Evolutionary conservation across 2,888 invertebrate species (phyloP).

Genomic region (Andrena bucephala): DNA sequence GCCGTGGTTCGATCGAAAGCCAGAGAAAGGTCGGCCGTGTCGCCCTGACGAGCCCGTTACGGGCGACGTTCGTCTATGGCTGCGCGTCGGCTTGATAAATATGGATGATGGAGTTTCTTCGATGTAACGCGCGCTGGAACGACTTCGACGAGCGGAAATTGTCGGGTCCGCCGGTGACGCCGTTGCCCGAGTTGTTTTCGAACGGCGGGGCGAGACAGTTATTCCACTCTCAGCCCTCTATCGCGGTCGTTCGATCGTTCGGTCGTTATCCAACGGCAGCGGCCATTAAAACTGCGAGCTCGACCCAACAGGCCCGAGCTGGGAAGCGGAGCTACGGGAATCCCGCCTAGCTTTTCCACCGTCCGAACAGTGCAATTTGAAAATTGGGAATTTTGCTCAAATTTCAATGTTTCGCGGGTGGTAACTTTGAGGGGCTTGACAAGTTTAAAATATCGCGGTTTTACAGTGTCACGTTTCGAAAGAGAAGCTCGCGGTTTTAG

Average conservation of each 20-base stretch:
- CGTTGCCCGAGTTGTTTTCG: neutral
- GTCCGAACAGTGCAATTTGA: no score
- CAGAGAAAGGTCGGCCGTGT: conserved; percentile 1
- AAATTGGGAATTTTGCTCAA: no score
- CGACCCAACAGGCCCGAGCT: neutral
- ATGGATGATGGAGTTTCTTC: conserved; percentile 22
- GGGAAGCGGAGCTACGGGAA: neutral
- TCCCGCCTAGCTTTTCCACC: neutral
- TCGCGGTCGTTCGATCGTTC: neutral
- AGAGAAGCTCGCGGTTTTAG: no score
- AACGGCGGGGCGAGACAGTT: neutral
- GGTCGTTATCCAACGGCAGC: neutral
- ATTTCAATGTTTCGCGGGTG: no score
- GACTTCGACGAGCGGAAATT: conserved; percentile 20
- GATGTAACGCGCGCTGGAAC: neutral
- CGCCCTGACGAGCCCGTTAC: neutral
- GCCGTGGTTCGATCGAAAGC: neutral
- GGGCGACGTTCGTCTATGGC: neutral
- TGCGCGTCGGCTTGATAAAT: neutral
- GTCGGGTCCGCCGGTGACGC: neutral
- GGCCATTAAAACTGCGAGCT: neutral
- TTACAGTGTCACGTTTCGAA: no score
- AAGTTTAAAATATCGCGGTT: no score
- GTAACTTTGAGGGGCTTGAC: no score
- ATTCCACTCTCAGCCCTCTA: neutral